phyloP scores from a whole-genome alignment of 2,113 vertebrate genomes.

The Fregetta grallaria region DNA sequence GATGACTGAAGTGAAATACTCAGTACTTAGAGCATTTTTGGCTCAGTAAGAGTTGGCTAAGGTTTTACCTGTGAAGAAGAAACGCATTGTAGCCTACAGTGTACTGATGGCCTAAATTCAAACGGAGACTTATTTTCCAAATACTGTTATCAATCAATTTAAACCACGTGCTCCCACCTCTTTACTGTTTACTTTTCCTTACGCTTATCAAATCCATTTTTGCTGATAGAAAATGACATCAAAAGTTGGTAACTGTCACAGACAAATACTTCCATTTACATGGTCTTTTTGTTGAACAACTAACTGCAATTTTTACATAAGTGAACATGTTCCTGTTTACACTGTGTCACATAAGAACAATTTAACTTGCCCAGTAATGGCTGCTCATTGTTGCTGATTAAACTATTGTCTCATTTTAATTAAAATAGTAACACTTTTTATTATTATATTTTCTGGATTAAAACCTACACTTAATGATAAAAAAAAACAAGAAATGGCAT shows the following conservation, averaged over 20 bases:
- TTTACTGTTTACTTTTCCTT: not conserved
- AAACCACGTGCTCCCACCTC: not conserved
- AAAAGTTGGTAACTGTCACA: not conserved
- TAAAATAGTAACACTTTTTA: not conserved
- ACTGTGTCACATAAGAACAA: not conserved
- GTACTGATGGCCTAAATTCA: not conserved
- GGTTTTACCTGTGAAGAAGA: not conserved
- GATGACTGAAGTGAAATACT: not conserved
- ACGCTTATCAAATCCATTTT: not conserved
- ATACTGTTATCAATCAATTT: not conserved
- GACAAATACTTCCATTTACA: not conserved
- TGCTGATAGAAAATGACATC: not conserved
- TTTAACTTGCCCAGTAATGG: not conserved
- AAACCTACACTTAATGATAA: not conserved
- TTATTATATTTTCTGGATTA: not conserved
- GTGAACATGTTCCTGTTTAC: not conserved
- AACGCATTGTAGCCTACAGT: not conserved
- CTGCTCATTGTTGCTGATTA: not conserved
- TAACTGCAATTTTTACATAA: not conserved
- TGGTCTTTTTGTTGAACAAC: not conserved
- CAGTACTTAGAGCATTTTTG: not conserved
- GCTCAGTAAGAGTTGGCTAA: not conserved
- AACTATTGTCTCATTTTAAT: not conserved
- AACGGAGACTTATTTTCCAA: not conserved
- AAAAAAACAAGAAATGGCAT: not conserved